phyloP scores from a whole-genome alignment of 2,888 invertebrate species.

The Eupithecia exiguata region DNA sequence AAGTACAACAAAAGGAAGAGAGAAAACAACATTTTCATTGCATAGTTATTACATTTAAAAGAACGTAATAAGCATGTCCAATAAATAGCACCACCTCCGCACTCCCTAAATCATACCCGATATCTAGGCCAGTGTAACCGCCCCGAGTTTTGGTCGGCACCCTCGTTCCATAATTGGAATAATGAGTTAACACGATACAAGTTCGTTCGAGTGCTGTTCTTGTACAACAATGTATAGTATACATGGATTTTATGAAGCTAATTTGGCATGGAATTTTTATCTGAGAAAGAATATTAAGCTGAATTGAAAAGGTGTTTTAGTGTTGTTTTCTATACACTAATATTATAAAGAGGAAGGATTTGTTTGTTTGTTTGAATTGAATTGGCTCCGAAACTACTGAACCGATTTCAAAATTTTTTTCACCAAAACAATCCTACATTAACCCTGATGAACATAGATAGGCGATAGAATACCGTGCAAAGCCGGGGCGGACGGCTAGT shows the following conservation, averaged over 20 bases:
- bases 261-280: not conserved
- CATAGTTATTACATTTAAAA: too few relatives aligned
- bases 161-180: constrained; percentile 12
- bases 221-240: not conserved
- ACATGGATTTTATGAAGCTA: not conserved
- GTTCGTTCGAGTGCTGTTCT: not conserved
- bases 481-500: too few relatives aligned
- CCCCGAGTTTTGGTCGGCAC: not conserved
- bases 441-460: too few relatives aligned
- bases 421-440: too few relatives aligned
- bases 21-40: too few relatives aligned
- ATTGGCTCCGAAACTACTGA: too few relatives aligned
- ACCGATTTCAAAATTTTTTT: too few relatives aligned
- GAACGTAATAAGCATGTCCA: not conserved
- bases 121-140: not conserved
- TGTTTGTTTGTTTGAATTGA: too few relatives aligned
- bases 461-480: too few relatives aligned
- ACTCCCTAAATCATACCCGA: not conserved
- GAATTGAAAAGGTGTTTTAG: not conserved
- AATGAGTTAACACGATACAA: constrained; percentile 17
- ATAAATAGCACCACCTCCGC: not conserved
- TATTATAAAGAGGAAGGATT: too few relatives aligned
- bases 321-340: not conserved
- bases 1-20: too few relatives aligned
- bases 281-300: not conserved